Evolutionary conservation across 2,888 invertebrate species (phyloP).

Genomic region (Hirtodrosophila confusa): DNA sequence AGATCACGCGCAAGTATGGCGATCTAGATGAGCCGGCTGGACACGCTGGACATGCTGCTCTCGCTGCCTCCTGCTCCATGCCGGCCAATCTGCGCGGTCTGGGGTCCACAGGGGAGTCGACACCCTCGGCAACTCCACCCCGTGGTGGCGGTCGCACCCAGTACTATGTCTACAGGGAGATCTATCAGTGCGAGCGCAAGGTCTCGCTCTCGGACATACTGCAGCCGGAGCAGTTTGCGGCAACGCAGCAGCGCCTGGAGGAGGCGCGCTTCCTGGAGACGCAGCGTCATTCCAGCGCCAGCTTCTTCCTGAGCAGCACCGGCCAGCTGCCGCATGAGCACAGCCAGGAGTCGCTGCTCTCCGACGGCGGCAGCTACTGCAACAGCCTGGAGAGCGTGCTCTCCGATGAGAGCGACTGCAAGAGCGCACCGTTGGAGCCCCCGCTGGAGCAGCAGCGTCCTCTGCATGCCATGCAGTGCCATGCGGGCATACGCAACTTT

Average conservation of each 20-base stretch:
- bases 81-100: constrained; percentile 73
- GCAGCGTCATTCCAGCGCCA: constrained; percentile 89
- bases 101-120: constrained; percentile 84
- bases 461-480: constrained; percentile 67
- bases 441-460: constrained; percentile 84
- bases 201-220: constrained; percentile 86
- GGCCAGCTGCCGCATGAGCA: constrained; percentile 84
- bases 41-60: constrained; percentile 47
- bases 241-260: constrained; percentile 69
- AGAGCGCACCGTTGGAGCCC: constrained; percentile 90
- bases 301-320: constrained; percentile 90
- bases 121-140: constrained; percentile 76
- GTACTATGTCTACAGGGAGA: constrained; percentile 89
- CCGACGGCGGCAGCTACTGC: constrained; percentile 89
- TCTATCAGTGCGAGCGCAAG: constrained; percentile 85
- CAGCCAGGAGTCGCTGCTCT: constrained; percentile 92
- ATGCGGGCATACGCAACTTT: constrained; percentile 81
- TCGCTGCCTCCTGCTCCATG: constrained; percentile 80
- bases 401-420: constrained; percentile 92
- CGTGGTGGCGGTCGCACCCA: constrained; percentile 88
- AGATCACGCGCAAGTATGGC: constrained; percentile 87
- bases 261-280: constrained; percentile 85
- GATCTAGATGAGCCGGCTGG: constrained; percentile 85
- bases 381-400: constrained; percentile 92
- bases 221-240: constrained; percentile 84